Base-by-base conservation (phyloP, 2,888 invertebrate species). In the Sylvicola cinctus region DNA sequence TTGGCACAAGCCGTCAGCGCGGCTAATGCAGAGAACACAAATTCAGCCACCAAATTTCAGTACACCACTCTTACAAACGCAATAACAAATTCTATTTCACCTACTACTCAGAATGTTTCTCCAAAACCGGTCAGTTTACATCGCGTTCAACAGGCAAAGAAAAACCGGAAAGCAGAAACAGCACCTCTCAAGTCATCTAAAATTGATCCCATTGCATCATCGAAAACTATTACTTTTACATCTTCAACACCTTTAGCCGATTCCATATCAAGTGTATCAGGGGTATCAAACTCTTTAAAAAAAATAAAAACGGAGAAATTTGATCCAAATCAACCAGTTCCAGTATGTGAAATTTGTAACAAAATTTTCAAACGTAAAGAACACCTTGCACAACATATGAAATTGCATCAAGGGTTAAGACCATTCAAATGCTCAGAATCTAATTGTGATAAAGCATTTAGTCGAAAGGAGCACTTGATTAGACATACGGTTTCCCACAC, bases 321-420 rank as follows among this genome's bases (percentile, higher is more conserved):
- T 37, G 40, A 33, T 37, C 36, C 38, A 2, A 41, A 38, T 23
- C 26, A 11, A 17, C 28, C 28, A 16, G 16, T 32, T 7, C 20
- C 35, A 13, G 30, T 36, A 45, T 74, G 73, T 44, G 65, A 66
- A 27, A 56, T 66, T 12, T 75, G 74, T 46, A 62, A 60, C 5
- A 70, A 72, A 41, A 62, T 62, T 2, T 75, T 75, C 45, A 74
- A 74, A 46, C 61, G 74, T 41, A 69, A 72, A 47, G 75, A 74
- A 45, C 74, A 74, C 46, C 54, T 75, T 1, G 70, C 69, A 38
- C 75, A 74, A 41, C 74, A 74, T 44, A 58, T 68, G 2, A 74
- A 74, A 46, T 50, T 73, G 2, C 74, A 74, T 44, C 67, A 69
- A 0, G 74, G 74, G 5, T 62, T 72, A 39, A 58, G 75, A 30